These are phyloP conservation scores for Cephonodes hylas DNA, from an alignment of 2,888 invertebrate genomes.

Conservation along the genomic window DNA sequence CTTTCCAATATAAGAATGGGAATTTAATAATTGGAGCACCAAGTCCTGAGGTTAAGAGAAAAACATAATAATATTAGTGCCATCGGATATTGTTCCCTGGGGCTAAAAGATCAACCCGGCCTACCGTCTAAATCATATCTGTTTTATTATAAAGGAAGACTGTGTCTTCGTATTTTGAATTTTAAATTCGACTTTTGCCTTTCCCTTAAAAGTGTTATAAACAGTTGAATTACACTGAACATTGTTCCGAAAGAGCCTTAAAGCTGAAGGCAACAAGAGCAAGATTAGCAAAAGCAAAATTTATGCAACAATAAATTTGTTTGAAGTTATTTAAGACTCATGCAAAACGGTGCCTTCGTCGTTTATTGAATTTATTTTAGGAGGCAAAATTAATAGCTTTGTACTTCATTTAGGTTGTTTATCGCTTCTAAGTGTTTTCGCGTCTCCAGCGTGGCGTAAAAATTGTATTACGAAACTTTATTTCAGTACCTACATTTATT, in stretches of 20 bases:
- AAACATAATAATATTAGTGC: conserved; percentile 54
- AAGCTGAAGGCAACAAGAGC: conserved; percentile 13
- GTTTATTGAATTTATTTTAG: conserved; percentile 10
- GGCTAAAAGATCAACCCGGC: conserved; percentile 3
- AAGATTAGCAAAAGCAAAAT: conserved; percentile 18
- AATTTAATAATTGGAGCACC: conserved; percentile 73
- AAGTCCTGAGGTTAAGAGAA: conserved; percentile 54
- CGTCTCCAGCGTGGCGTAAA: neutral
- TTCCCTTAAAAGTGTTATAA: conserved; percentile 1
- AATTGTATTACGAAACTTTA: neutral
- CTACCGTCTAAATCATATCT: neutral
- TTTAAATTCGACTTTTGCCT: neutral
- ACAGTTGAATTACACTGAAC: conserved; percentile 3
- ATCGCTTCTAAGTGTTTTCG: neutral
- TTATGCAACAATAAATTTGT: conserved; percentile 21
- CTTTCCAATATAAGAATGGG: conserved; percentile 49
- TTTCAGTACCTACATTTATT: too few relatives aligned
- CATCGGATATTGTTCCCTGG: neutral
- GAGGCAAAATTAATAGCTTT: conserved; percentile 6
- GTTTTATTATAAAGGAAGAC: neutral
- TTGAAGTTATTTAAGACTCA: conserved; percentile 15
- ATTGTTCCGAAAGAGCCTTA: conserved; percentile 1
- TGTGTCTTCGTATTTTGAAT: neutral
- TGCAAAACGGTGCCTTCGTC: conserved; percentile 7
- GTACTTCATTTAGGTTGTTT: conserved; percentile 8